A percentile compares a stretch with the other conserved stretches of the same genome.
Conservation (phyloP, 1,140 invertebrate species). For the Papilio xuthus region DNA sequence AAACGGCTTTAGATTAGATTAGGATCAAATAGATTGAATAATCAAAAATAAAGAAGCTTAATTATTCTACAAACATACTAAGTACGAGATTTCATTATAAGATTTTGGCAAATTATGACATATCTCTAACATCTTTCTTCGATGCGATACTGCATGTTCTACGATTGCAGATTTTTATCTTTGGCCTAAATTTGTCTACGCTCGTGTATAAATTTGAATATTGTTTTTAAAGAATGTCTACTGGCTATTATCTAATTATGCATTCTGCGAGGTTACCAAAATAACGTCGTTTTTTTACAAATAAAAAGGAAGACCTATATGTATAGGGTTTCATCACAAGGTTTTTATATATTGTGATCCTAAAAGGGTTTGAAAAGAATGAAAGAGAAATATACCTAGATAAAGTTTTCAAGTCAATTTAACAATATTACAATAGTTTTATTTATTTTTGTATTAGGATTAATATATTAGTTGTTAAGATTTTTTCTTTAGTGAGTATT, state of each 20-base stretch:
- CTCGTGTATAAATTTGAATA: neutral
- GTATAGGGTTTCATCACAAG: too few relatives aligned
- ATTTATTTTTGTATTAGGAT: too few relatives aligned
- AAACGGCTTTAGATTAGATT: neutral
- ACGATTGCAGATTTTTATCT: conserved; percentile 1
- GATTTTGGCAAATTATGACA: neutral
- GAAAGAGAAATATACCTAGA: too few relatives aligned
- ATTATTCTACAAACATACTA: neutral
- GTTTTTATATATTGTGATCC: neutral
- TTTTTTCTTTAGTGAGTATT: neutral
- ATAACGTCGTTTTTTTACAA: neutral
- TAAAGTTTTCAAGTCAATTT: too few relatives aligned
- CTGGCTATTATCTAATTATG: neutral
- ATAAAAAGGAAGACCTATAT: neutral
- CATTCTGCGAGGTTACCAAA: neutral
- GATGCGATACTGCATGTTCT: neutral
- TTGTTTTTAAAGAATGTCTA: neutral
- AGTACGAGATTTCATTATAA: neutral
- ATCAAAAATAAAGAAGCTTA: neutral
- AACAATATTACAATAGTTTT: too few relatives aligned
- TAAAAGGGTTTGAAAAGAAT: neutral
- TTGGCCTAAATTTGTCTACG: conserved; percentile 10
- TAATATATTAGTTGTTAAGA: too few relatives aligned
- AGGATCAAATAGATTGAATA: too few relatives aligned
- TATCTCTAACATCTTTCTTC: conserved; percentile 11